Evolutionary conservation across 1,140 invertebrate genomes (phyloP).

Genomic region (Trichonephila inaurata): DNA sequence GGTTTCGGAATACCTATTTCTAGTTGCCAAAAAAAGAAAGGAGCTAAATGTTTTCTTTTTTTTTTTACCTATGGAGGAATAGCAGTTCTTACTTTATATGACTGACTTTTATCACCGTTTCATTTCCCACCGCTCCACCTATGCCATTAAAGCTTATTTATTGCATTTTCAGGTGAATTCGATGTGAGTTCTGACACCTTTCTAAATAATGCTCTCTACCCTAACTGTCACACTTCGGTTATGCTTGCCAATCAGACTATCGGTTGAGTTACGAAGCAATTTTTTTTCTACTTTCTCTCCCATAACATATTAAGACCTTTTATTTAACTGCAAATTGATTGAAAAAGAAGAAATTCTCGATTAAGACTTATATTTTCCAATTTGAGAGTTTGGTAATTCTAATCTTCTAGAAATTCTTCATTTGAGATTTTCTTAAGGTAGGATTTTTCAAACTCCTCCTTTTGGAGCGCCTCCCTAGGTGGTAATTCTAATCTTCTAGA

Average conservation of each 20-base stretch:
- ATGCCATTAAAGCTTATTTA: neutral
- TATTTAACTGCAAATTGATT: no score
- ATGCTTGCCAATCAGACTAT: neutral
- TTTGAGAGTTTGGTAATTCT: no score
- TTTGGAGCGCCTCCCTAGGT: no score
- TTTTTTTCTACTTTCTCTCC: no score
- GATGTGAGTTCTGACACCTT: neutral
- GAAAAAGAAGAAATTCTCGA: no score
- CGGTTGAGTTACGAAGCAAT: no score
- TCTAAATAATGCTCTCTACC: neutral
- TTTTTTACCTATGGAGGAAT: neutral
- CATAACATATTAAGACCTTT: no score
- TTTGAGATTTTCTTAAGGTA: no score
- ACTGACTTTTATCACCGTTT: constrained; percentile 1
- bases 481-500: no score
- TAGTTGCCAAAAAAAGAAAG: neutral
- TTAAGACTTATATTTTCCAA: no score
- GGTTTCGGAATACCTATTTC: neutral
- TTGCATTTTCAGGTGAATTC: neutral
- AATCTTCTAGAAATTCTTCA: no score
- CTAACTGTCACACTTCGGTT: constrained; percentile 9
- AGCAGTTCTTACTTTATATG: neutral
- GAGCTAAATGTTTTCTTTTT: neutral
- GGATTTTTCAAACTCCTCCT: no score
- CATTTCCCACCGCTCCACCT: neutral